Evolutionary conservation across 2,888 invertebrate species (phyloP), one percentile per base, ranked within the genome.

Genomic region (Nomada lathburiana): DNA sequence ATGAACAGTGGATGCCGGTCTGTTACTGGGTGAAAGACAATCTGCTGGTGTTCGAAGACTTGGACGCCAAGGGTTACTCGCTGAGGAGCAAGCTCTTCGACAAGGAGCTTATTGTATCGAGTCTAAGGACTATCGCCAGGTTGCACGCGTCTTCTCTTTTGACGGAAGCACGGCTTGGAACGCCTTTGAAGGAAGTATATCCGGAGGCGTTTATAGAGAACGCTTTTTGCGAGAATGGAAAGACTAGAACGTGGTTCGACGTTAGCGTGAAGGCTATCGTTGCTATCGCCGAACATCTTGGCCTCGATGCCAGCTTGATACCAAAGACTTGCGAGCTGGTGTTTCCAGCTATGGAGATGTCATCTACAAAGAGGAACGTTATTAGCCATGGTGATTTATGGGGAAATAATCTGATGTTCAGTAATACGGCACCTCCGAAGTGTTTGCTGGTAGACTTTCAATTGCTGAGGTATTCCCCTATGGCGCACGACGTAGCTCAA

Each of bases 401-500:
- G 96, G 95, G 95, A 60, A 96, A 96, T 86, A 96, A 96, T 89
- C 90, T 96, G 11, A 94, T 96, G 94, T 96, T 96, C 73, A 91
- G 93, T 23, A 88, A 94, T 47, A 92, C 93, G 0, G 90, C 90
- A 50, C 95, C 96, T 1, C 94, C 95, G 2, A 95, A 95, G 44
- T 96, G 96, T 85, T 90, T 96, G 50, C 91, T 97, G 13, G 95
- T 97, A 2, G 97, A 97, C 92, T 97, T 96, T 89, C 97, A 97
- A 93, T 94, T 96, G 68, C 94, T 95, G 0, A 94, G 96, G 42
- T 97, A 96, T 89, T 95, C 95, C 20, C 96, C 97, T 0, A 96
- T 96, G 0, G 95, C 96, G 26, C 94, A 96, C 63, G 97, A 97
- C 87, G 93, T 96, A 1, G 94, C 95, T 91, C 92, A 95, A 42